Base-by-base conservation (phyloP, 2,888 invertebrate species). In the Malthinus flaveolus region DNA sequence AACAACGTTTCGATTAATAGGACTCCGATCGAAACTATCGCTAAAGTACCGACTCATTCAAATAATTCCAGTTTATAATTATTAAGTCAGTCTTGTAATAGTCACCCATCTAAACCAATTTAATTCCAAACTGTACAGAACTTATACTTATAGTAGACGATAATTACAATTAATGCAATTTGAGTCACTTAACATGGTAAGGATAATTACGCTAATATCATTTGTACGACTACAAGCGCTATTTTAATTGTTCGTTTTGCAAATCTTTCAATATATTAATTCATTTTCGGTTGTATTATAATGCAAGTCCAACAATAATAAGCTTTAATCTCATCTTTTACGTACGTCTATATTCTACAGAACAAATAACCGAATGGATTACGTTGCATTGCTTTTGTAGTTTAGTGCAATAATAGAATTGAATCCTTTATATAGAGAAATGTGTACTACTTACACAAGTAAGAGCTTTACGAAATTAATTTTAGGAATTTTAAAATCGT, bases 121-220 rank as follows among this genome's bases (percentile, higher is more conserved):
- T 42, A 54, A 54, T 54, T 54, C 47, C 39, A 46, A 15, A 37
- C 36, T 7, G 55, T 55, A 32, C 49, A 32, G 33, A 55, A 55
- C 37, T 55, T 55, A 55, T 35, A 55, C 37, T 55, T 55, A 55
- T 35, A 35, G 55, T 47, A 48, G 51, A 49, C 32, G 51, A 61
- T 59, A 59, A 61, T 61, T 58, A 39, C 48, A 64, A 66, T 68
- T 68, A 62, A 65, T 67, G 66, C 65, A 68, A 66, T 65, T 65
- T 55, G 42, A 66, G 61, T 63, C 62, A 64, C 58, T 66, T 62
- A 63, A 64, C 67, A 63, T 66, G 63, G 63, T 62, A 59, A 58
- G 64, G 57, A 55, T 57, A 66, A 63, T 69, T 66, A 67, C 62
- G 59, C 61, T 64, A 62, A 65, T 64, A 61, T 55, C 54, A 50